Conservation (phyloP, 2,113 vertebrate species). For the Trichechus manatus region DNA sequence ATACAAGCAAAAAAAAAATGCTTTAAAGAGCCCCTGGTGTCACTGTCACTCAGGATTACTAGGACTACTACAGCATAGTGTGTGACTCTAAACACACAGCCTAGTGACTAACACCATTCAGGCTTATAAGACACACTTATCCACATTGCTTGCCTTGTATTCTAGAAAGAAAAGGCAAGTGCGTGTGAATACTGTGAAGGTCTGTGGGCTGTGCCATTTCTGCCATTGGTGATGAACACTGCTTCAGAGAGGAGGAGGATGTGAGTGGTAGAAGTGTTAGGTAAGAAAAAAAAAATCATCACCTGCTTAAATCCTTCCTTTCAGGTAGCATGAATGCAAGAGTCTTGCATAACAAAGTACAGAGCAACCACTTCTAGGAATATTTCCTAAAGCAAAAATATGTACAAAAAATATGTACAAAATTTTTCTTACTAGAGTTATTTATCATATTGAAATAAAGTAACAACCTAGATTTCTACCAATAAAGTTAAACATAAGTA, state of each 20-base stretch:
- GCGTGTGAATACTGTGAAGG: fast-evolving
- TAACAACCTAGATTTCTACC: neutral
- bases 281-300: neutral
- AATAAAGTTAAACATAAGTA: neutral
- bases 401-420: neutral
- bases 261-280: neutral
- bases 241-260: neutral
- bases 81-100: neutral
- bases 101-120: neutral
- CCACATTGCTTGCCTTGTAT: neutral
- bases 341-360: neutral
- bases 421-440: neutral
- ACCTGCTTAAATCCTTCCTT: neutral
- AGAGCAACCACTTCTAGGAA: neutral
- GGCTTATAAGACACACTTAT: neutral
- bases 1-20: neutral
- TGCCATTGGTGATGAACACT: neutral
- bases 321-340: neutral
- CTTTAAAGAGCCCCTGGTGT: neutral
- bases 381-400: conserved; percentile 18
- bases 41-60: neutral
- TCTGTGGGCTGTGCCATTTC: neutral
- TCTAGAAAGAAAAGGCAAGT: neutral
- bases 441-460: neutral
- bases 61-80: neutral